These are phyloP conservation scores for Onychomys leucogaster DNA, from an alignment of 2,797 vertebrate species.

Conservation along the genomic window DNA sequence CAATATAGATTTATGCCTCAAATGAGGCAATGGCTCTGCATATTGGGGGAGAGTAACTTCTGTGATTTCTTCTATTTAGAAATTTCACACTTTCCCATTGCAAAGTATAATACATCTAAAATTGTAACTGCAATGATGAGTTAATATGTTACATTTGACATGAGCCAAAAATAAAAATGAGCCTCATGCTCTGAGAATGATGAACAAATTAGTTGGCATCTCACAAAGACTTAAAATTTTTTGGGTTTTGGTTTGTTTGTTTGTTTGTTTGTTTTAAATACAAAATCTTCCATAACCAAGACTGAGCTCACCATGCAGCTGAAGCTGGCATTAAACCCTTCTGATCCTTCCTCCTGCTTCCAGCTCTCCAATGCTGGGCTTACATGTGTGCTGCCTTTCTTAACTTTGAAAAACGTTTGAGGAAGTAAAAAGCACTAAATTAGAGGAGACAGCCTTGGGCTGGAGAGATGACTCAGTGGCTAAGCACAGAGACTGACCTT, in stretches of 20 bases:
- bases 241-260: background rate
- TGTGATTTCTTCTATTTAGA: conserved; percentile 36
- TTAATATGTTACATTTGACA: conserved; percentile 33
- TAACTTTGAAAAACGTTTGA: background rate
- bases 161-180: conserved; percentile 47
- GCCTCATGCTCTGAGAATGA: background rate
- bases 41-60: background rate
- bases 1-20: background rate
- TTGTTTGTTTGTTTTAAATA: too few species aligned
- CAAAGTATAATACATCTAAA: background rate
- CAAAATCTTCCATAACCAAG: background rate
- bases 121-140: background rate
- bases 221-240: background rate
- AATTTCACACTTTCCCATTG: background rate
- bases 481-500: background rate
- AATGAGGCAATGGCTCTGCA: background rate
- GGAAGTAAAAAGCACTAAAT: conserved; percentile 1
- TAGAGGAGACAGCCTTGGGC: background rate
- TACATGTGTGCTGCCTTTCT: background rate
- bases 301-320: background rate
- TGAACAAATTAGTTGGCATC: background rate
- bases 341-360: background rate
- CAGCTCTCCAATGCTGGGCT: background rate
- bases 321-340: background rate
- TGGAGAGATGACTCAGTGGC: background rate